phyloP scores from a whole-genome alignment of 1,140 invertebrate species.

The Ridgeia piscesae region DNA sequence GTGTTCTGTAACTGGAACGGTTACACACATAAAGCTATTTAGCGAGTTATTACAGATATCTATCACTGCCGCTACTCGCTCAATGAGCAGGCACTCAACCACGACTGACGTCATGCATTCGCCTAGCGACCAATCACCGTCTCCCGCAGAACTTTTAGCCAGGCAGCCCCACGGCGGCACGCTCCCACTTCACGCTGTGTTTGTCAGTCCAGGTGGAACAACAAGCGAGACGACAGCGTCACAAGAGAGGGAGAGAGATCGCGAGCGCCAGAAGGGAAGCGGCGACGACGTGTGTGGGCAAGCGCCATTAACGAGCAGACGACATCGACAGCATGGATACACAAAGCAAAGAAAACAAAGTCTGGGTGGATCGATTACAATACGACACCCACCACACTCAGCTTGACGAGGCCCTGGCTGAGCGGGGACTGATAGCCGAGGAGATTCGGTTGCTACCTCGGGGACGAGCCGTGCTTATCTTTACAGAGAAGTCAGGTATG shows the following conservation, averaged over 20 bases:
- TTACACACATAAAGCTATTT: neutral
- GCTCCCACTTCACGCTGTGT: neutral
- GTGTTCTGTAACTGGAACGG: no score
- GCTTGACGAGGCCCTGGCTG: neutral
- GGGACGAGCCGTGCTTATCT: neutral
- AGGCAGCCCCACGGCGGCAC: no score
- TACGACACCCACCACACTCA: neutral
- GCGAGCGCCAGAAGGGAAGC: neutral
- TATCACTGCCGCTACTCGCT: neutral
- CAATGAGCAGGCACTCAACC: constrained; percentile 4
- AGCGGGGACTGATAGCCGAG: neutral
- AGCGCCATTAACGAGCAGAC: constrained; percentile 6
- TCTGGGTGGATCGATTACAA: neutral
- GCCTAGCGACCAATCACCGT: neutral
- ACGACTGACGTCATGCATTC: neutral
- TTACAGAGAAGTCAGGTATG: neutral
- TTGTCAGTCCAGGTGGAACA: neutral
- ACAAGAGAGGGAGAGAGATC: neutral
- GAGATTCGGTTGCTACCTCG: neutral
- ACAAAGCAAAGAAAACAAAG: neutral
- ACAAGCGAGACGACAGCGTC: no score
- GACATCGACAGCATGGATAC: constrained; percentile 29
- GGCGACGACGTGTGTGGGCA: neutral
- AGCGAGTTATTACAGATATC: constrained; percentile 1
- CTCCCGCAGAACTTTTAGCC: no score